These are phyloP conservation scores for Amazona ochrocephala DNA, from an alignment of 2,797 vertebrate genomes.

Conservation along the genomic window DNA sequence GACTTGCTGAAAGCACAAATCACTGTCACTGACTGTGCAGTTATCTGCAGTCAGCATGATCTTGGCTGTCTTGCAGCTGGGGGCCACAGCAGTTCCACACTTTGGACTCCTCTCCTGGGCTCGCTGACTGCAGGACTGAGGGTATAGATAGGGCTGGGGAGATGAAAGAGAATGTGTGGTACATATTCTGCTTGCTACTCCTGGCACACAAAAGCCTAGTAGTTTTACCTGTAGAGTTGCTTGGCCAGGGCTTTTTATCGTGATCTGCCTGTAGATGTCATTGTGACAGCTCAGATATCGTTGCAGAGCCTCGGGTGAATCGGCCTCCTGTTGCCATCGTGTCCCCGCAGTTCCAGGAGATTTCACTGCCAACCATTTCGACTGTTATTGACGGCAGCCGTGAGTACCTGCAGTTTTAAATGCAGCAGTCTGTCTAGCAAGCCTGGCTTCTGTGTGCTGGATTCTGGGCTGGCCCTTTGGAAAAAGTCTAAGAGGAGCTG, in stretches of 20 bases:
- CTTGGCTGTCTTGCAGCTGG: not conserved
- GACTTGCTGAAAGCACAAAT: not conserved
- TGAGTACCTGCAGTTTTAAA: conserved; percentile 79
- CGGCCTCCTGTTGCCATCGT: conserved; percentile 92
- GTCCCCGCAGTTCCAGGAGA: conserved; percentile 92
- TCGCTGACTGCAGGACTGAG: not conserved
- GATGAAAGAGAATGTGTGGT: not conserved
- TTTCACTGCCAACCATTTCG: conserved; percentile 94
- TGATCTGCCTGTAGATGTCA: not conserved
- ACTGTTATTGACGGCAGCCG: conserved; percentile 97
- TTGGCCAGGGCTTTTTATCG: not conserved
- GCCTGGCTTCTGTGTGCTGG: not conserved
- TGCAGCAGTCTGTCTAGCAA: not conserved
- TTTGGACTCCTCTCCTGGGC: not conserved
- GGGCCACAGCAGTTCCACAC: not conserved
- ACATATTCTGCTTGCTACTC: not conserved
- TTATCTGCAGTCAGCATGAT: not conserved
- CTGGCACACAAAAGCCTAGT: not conserved
- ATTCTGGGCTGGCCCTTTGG: not conserved
- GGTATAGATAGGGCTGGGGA: not conserved
- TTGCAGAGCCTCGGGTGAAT: conserved; percentile 93
- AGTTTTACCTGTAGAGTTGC: not conserved
- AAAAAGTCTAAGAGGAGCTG: not conserved
- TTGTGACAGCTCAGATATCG: conserved; percentile 12
- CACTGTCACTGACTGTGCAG: not conserved